Evolutionary conservation across 2,888 invertebrate genomes (phyloP).

Genomic region (Spodoptera littoralis): DNA sequence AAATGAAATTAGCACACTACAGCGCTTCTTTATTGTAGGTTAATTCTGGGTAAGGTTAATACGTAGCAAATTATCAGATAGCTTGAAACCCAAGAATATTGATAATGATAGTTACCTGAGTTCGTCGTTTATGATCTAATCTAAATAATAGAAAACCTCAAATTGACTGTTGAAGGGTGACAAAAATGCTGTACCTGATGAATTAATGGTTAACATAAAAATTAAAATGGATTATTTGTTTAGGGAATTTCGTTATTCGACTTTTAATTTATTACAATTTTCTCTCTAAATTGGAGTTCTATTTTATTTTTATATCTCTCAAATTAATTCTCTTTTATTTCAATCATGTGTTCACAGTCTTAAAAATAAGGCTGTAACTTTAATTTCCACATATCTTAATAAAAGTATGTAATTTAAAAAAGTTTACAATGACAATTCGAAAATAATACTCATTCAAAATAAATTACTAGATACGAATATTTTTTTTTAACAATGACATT

Average conservation of each 20-base stretch:
- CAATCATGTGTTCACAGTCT: no score
- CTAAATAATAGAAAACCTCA: conserved; percentile 16
- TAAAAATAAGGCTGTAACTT: no score
- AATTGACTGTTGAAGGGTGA: conserved; percentile 29
- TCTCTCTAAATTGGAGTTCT: no score
- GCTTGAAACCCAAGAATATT: background rate
- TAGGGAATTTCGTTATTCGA: no score
- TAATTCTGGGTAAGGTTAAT: background rate
- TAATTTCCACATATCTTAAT: no score
- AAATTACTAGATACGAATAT: background rate
- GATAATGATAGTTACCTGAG: conserved; percentile 24
- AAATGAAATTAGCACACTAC: conserved; percentile 2
- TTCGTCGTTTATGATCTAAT: background rate
- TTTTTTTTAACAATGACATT: background rate
- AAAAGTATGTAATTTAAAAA: no score
- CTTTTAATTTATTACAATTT: no score
- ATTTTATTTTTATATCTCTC: no score
- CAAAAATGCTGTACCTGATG: conserved; percentile 40
- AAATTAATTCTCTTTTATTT: no score
- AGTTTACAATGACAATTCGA: no score
- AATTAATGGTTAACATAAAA: conserved; percentile 36
- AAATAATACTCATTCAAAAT: no score
- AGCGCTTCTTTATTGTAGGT: background rate
- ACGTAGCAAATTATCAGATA: conserved; percentile 1
- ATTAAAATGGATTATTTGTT: conserved; percentile 12